These are phyloP conservation scores for Isurus oxyrinchus DNA, from an alignment of 2,113 vertebrate genomes.

Conservation along the genomic window DNA sequence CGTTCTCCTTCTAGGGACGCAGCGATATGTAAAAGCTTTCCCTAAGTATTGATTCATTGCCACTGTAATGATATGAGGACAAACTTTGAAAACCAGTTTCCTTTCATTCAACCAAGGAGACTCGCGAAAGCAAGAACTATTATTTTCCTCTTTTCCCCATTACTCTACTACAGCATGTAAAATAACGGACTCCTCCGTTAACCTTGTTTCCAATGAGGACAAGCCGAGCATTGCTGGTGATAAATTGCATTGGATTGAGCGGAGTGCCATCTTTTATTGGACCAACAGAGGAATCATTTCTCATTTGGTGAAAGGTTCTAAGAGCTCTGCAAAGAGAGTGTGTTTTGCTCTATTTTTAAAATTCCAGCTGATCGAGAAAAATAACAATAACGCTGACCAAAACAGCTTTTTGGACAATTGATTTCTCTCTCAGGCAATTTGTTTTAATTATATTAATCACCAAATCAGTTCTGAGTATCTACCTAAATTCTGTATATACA, in stretches of 20 bases:
- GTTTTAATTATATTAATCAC: not conserved
- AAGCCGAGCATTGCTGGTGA: not conserved
- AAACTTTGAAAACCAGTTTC: conserved; percentile 3
- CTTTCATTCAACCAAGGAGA: not conserved
- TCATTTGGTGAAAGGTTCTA: not conserved
- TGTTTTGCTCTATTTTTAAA: not conserved
- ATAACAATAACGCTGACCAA: not conserved
- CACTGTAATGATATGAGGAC: not conserved
- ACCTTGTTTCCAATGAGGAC: not conserved
- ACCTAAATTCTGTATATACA: not conserved
- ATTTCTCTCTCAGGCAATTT: not conserved
- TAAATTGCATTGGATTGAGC: not conserved
- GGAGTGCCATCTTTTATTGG: not conserved
- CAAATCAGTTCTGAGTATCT: not conserved
- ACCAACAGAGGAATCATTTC: not conserved
- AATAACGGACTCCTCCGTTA: not conserved
- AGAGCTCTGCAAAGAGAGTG: not conserved
- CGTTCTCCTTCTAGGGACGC: not conserved
- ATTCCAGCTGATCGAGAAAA: not conserved
- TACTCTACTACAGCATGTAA: not conserved
- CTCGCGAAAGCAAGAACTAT: not conserved
- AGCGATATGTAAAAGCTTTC: too few relatives aligned
- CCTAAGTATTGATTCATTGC: not conserved
- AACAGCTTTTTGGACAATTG: not conserved
- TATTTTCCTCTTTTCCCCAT: not conserved